Evolutionary conservation across 1,140 invertebrate species (phyloP).

Genomic region (Spodoptera frugiperda): DNA sequence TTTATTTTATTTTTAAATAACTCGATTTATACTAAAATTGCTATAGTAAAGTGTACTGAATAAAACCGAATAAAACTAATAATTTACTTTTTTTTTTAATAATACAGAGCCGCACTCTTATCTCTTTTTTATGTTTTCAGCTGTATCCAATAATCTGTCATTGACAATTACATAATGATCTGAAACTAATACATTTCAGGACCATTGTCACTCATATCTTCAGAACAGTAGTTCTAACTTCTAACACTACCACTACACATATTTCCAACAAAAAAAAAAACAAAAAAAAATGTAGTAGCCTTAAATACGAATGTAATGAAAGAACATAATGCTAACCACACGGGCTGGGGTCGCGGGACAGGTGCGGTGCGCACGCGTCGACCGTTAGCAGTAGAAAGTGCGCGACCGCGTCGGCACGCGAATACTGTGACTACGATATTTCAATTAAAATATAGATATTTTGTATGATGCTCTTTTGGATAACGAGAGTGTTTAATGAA

Average conservation of each 20-base stretch:
- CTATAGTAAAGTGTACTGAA: too few species aligned
- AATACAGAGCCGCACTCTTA: too few species aligned
- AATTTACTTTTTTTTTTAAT: too few species aligned
- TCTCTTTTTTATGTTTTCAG: too few species aligned
- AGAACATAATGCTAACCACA: constrained; percentile 67
- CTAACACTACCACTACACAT: not conserved
- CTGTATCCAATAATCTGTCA: too few species aligned
- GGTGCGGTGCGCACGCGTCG: constrained; percentile 82
- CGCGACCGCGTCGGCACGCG: constrained; percentile 82
- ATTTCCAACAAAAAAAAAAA: not conserved
- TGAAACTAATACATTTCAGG: too few species aligned
- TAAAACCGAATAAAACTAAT: too few species aligned
- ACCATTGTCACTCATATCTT: too few species aligned
- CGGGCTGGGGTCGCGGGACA: constrained; percentile 74
- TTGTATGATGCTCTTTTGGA: constrained; percentile 16
- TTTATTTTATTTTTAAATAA: too few species aligned
- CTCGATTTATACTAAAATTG: too few species aligned
- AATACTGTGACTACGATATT: constrained; percentile 62
- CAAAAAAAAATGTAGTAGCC: constrained; percentile 23
- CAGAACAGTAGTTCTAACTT: not conserved
- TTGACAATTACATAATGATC: too few species aligned
- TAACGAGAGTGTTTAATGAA: constrained; percentile 11
- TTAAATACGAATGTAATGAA: constrained; percentile 59
- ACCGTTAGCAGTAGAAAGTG: constrained; percentile 85
- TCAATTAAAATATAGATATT: constrained; percentile 30